Evolutionary conservation across 2,113 vertebrate species (phyloP), one percentile per base, ranked within the genome.

Genomic region (Ursus arctos): DNA sequence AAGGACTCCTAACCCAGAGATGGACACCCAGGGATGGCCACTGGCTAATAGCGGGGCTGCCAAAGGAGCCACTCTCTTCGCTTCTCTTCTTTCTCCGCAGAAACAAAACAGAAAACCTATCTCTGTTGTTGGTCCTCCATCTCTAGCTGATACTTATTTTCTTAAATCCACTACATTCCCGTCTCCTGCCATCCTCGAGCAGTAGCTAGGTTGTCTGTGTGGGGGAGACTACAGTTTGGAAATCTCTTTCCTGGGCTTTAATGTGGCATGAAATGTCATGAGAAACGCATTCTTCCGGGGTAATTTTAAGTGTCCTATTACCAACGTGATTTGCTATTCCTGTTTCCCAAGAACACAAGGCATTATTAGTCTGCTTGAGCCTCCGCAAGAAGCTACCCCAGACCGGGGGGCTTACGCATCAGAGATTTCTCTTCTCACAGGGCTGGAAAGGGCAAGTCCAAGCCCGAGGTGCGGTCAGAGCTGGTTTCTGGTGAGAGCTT

Each of bases 31-130:
- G 67, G 24, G 31, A 71, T 0, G 31, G 2, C 9, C 49, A 24
- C 7, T 57, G 31, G 3, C 11, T 10, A 4, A 0, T 3, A 36
- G 2, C 4, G n/a, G 28, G 18, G 7, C 18, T 76, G 57, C 2
- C 33, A 16, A 4, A 72, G 51, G n/a, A 36, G 26, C 24, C 3
- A 28, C 21, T 63, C 19, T 82, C 8, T 63, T 79, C 26, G 0
- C 69, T 85, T 21, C n/a, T 36, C 43, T 43, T 67, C 19, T 57
- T 28, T 81, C 9, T 19, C 19, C 14, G 9, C 1, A 0, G 2
- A 49, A 59, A 55, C 16, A 18, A 81, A 84, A 47, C 14, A 10
- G 28, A 69, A 72, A n/a, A 55, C 14, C 2, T 24, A 40, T 65
- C 2, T 76, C 49, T 67, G 9, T 21, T 40, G 24, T 1, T n/a